A percentile compares a stretch with the other conserved stretches of the same genome.
phyloP scores from a whole-genome alignment of 2,888 invertebrate genomes.

The Rotaria macrura region DNA sequence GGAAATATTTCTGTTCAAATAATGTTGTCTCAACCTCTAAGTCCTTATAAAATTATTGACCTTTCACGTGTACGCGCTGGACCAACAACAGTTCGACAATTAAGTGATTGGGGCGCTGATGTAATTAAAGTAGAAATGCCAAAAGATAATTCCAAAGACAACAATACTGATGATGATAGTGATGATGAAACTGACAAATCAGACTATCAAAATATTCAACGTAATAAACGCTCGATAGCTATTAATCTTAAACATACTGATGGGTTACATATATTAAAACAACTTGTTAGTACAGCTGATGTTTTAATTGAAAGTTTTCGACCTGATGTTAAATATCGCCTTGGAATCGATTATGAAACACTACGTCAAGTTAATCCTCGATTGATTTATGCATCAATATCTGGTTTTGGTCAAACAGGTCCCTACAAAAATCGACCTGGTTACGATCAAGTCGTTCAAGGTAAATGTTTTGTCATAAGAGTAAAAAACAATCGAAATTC shows the following conservation, averaged over 20 bases:
- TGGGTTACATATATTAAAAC: not conserved
- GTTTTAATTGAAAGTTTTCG: constrained; percentile 14
- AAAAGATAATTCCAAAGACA: not conserved
- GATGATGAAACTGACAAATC: not conserved
- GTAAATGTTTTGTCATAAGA: not conserved
- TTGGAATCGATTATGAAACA: constrained; percentile 17
- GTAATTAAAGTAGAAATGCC: constrained; percentile 4
- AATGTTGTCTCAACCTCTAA: not conserved
- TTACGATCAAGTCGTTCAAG: constrained; percentile 9
- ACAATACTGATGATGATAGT: too few species aligned
- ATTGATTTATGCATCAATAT: not conserved
- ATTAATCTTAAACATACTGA: not conserved
- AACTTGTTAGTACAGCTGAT: not conserved
- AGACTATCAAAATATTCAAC: constrained; percentile 14
- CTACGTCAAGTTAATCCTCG: not conserved
- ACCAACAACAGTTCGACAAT: constrained; percentile 14
- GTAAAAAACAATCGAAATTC: too few species aligned
- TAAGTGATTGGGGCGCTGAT: not conserved
- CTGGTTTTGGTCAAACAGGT: constrained; percentile 19
- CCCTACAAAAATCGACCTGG: constrained; percentile 16
- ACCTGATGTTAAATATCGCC: constrained; percentile 2
- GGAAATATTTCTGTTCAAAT: not conserved
- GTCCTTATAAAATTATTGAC: not conserved
- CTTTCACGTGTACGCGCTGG: not conserved
- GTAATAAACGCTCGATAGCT: not conserved